These are phyloP conservation scores for Lithophane socia DNA, from an alignment of 2,888 invertebrate species.

Conservation along the genomic window DNA sequence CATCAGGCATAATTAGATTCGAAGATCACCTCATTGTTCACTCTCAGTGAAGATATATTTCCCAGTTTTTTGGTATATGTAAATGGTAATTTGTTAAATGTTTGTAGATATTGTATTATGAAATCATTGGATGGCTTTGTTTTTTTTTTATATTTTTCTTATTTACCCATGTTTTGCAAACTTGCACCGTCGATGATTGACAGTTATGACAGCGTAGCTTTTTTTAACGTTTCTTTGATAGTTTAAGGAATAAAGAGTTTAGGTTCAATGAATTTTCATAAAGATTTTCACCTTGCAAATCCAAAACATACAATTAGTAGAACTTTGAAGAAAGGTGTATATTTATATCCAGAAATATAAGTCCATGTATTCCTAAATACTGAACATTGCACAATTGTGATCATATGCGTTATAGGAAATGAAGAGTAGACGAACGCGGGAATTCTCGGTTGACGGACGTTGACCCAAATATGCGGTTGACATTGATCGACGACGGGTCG, in stretches of 20 bases:
- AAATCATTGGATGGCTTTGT: slow-evolving; percentile 24
- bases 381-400: slow-evolving; percentile 69
- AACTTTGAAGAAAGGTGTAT: neutral
- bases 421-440: slow-evolving; percentile 83
- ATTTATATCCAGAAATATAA: neutral
- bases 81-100: neutral
- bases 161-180: slow-evolving; percentile 10
- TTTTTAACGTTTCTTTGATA: slow-evolving; percentile 2
- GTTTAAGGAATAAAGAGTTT: slow-evolving; percentile 2
- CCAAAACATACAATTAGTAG: neutral
- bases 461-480: slow-evolving; percentile 90
- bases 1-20: slow-evolving; percentile 28
- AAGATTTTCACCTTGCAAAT: neutral
- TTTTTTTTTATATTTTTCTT: slow-evolving; percentile 34
- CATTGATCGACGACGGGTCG: slow-evolving; percentile 89
- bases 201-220: slow-evolving; percentile 35
- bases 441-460: slow-evolving; percentile 86
- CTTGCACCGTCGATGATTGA: slow-evolving; percentile 36
- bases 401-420: slow-evolving; percentile 81
- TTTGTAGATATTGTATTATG: slow-evolving; percentile 32
- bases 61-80: slow-evolving; percentile 71
- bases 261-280: neutral
- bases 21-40: slow-evolving; percentile 68
- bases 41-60: slow-evolving; percentile 70
- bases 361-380: slow-evolving; percentile 13